phyloP scores from a whole-genome alignment of 2,888 invertebrate species.

The Apodemia mormo region DNA sequence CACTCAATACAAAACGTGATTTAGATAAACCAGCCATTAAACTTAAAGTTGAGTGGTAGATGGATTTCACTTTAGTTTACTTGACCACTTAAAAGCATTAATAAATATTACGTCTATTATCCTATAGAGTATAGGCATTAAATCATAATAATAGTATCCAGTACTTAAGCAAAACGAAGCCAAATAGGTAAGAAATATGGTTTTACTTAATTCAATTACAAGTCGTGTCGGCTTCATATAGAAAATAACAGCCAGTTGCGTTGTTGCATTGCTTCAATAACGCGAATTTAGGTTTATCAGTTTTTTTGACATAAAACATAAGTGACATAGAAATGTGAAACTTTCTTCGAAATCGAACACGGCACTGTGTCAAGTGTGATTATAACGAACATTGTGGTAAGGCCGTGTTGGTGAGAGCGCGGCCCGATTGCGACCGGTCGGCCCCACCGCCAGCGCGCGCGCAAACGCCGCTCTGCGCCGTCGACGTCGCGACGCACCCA shows the following conservation, averaged over 20 bases:
- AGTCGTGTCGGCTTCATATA: constrained; percentile 21
- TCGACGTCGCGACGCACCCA: constrained; percentile 78
- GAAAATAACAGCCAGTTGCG: constrained; percentile 34
- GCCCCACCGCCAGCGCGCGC: constrained; percentile 62
- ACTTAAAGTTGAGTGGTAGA: background rate
- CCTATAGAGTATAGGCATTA: no score
- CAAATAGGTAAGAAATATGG: constrained; percentile 53
- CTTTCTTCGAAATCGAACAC: constrained; percentile 72
- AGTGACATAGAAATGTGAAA: constrained; percentile 75
- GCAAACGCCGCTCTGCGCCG: constrained; percentile 68
- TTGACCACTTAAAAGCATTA: background rate
- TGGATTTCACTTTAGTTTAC: background rate
- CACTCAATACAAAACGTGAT: background rate
- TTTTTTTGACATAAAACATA: constrained; percentile 39
- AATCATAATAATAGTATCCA: no score
- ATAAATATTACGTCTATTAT: background rate
- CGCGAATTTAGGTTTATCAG: constrained; percentile 30
- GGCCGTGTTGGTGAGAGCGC: constrained; percentile 72
- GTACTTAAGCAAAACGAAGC: constrained; percentile 46
- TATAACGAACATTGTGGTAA: constrained; percentile 66
- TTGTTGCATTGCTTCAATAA: background rate
- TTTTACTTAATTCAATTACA: constrained; percentile 71
- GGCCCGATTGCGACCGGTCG: constrained; percentile 80
- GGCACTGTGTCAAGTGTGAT: constrained; percentile 78
- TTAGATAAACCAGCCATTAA: background rate